Base-by-base conservation (phyloP, 2,888 invertebrate species). In the Branchipolynoe longqiensis region DNA sequence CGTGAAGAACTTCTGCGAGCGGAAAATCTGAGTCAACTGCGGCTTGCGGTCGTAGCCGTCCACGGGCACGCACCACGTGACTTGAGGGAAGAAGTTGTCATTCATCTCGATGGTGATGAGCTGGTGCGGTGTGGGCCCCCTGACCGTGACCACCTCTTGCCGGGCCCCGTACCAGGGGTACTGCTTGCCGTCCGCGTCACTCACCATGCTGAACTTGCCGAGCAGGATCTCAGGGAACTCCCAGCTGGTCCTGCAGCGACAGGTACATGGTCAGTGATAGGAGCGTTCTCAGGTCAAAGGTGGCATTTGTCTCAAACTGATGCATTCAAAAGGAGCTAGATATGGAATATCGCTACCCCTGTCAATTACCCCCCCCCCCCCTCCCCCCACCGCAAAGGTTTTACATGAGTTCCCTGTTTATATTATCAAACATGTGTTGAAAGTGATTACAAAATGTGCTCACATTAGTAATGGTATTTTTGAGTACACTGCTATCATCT, bases 31-130 rank as follows among this genome's bases (percentile, higher is more conserved):
- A 0, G 93, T 92, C 73, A 94, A 90, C 83, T 92, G 92, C 12
- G 93, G 92, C 33, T 89, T 90, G 84, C 90, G 90, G 88, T 91
- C 91, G 85, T 89, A 89, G n/a, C 90, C 90, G 73, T 90, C 91
- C 88, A 91, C 90, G n/a, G 93, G 93, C 41, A 93, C 92, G 64
- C 92, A 89, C 93, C 93, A 93, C 3, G 93, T 93, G 38, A 93
- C 92, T 78, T 93, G 93, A 4, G 94, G 94, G 88, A 93, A 93
- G 90, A 94, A 93, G 89, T 93, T 93, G 89, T 93, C 93, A 87
- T 93, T 93, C 93, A 93, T 93, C 83, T 90, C 91, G 33, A 94
- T 90, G 0, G 90, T 92, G 33, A 92, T 90, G 3, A 90, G 90
- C 85, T 91, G 91, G 82, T 90, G 90, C 31, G 90, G 90, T 59